Evolutionary conservation across 2,797 vertebrate species (phyloP).

Genomic region (Heliangelus exortis): DNA sequence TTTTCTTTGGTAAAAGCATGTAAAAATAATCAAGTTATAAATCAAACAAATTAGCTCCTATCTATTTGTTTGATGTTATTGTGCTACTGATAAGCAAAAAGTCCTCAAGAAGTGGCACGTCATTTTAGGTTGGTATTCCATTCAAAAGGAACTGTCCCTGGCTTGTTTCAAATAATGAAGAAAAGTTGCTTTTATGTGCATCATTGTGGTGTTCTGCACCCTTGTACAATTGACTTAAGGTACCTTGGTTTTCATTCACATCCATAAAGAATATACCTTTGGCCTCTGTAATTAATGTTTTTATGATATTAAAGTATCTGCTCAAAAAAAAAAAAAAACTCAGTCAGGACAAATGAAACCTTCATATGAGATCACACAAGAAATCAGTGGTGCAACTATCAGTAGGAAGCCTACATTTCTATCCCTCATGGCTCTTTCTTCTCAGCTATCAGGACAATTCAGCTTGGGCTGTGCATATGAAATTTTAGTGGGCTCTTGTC

Average conservation of each 20-base stretch:
- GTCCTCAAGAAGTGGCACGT: not conserved
- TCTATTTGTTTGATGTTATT: conserved; percentile 5
- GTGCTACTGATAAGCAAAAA: not conserved
- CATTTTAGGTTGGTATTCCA: not conserved
- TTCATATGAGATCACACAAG: not conserved
- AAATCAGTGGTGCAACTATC: not conserved
- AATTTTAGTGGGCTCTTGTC: not conserved
- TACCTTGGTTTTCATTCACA: not conserved
- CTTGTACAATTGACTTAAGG: not conserved
- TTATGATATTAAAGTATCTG: not conserved
- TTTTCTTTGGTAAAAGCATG: not conserved
- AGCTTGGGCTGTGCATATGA: not conserved
- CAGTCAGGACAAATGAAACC: not conserved
- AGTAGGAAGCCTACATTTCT: not conserved
- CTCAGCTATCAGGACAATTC: not conserved
- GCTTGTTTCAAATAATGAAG: not conserved
- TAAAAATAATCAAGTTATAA: conserved; percentile 15
- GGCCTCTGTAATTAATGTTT: not conserved
- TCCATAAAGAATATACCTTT: not conserved
- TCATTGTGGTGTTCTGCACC: not conserved
- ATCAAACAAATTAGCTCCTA: not conserved
- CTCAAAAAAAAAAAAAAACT: not conserved
- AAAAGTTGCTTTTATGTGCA: not conserved
- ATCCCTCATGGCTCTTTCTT: rapidly evolving
- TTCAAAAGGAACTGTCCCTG: not conserved